These are phyloP conservation scores for Thamnophis sirtalis DNA, from an alignment of 2,113 vertebrate species.

Conservation along the genomic window DNA sequence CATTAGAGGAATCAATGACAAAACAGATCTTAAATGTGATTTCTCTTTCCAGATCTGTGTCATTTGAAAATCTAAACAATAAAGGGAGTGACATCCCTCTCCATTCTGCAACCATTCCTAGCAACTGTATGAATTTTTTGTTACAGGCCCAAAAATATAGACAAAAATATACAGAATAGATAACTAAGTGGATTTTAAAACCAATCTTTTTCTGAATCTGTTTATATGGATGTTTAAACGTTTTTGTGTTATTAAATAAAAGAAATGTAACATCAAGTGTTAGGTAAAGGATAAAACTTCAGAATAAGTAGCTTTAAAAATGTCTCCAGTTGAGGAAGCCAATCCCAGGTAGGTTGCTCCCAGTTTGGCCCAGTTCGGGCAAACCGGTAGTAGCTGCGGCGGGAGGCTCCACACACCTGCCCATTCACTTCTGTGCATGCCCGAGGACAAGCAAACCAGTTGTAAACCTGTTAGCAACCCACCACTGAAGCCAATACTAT, in stretches of 20 bases:
- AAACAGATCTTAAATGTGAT: conserved; percentile 30
- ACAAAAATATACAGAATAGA: conserved; percentile 13
- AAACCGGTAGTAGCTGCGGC: no score
- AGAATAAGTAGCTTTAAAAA: conserved; percentile 20
- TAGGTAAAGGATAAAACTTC: conserved; percentile 43
- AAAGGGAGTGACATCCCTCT: background rate
- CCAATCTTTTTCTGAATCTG: background rate
- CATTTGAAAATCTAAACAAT: background rate
- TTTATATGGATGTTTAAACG: background rate
- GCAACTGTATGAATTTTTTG: background rate
- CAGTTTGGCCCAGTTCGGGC: no score
- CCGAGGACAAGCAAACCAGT: no score
- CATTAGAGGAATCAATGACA: conserved; percentile 18
- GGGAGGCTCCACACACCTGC: no score
- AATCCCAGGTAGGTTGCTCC: background rate
- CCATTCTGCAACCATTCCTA: background rate
- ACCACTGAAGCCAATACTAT: background rate
- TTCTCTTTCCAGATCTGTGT: background rate
- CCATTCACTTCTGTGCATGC: no score
- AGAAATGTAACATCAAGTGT: conserved; percentile 31
- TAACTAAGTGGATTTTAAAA: conserved; percentile 28
- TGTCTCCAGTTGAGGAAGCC: background rate
- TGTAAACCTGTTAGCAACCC: no score
- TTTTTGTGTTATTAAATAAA: background rate
- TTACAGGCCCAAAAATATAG: background rate